Evolutionary conservation across 2,113 vertebrate genomes (phyloP), one percentile per base, ranked within the genome.

Genomic region (Synchiropus splendidus): DNA sequence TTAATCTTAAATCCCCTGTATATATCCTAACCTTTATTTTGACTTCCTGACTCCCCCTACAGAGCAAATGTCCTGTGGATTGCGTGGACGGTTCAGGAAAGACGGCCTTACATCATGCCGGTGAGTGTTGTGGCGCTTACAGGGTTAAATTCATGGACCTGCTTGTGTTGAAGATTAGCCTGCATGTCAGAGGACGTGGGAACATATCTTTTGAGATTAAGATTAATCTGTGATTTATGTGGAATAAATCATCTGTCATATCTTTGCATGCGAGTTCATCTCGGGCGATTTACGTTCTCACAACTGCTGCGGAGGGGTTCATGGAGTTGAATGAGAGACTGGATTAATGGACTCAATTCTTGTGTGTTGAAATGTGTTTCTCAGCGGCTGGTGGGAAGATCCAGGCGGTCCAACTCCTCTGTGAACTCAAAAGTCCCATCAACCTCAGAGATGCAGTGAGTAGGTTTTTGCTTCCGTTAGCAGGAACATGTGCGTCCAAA

Each of bases 31-130:
- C n/a, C n/a, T n/a, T n/a, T n/a, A n/a, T n/a, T n/a, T n/a, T n/a
- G n/a, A n/a, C n/a, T n/a, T n/a, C n/a, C n/a, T n/a, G n/a, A n/a
- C n/a, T n/a, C n/a, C 2, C 36, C 32, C 47, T 56, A 0, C 55
- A 99, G 95, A 81, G 71, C 64, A 99, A 95, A 80, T 92, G 90
- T 74, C 76, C 85, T 3, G 27, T 82, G 0, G 92, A 98, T 31
- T 75, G 66, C 17, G 41, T 60, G 3, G 94, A 99, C 61, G 63
- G 55, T 61, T 79, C 78, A 42, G 92, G 95, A 50, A 95, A 84
- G 73, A 89, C 89, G 36, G 86, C 92, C 43, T 82, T 99, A 45
- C 95, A 99, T 75, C 89, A 93, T 11, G 90, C 92, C 84, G 92
- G 95, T 98, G 75, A 83, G 70, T 49, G 21, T 52, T 40, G 51